Percentiles rank a stretch among this genome's conserved stretches.
Evolutionary conservation across 2,113 vertebrate genomes (phyloP).

Genomic region (Meles meles): DNA sequence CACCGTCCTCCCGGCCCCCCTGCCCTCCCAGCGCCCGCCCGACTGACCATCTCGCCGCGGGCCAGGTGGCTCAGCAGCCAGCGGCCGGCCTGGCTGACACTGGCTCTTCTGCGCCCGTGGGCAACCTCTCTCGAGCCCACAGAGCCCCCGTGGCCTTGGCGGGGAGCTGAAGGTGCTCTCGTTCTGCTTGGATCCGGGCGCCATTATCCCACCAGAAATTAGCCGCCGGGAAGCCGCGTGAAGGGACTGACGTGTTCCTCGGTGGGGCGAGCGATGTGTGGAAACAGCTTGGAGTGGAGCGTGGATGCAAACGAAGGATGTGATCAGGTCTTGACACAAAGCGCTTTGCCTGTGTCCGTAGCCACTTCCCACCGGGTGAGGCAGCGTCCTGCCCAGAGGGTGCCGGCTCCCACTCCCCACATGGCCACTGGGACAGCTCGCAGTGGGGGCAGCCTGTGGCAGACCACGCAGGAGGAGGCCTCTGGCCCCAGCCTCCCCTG

Average conservation of each 20-base stretch:
- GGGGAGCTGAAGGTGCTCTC: not conserved
- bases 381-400: not conserved
- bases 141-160: not conserved
- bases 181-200: conserved; percentile 34
- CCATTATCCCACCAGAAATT: not conserved
- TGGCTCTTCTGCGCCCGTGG: accelerated
- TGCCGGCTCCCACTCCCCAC: not conserved
- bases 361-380: conserved; percentile 35
- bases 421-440: not conserved
- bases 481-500: not conserved
- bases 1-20: not conserved
- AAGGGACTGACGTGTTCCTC: not conserved
- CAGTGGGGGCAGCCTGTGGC: not conserved
- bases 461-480: too few relatives aligned
- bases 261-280: not conserved
- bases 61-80: not conserved
- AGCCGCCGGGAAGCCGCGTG: accelerated
- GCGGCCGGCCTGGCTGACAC: not conserved
- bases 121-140: not conserved
- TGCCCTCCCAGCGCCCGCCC: not conserved
- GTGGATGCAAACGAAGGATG: conserved; percentile 33
- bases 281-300: conserved; percentile 24
- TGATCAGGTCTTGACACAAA: conserved; percentile 58
- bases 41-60: accelerated
- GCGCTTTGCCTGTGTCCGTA: not conserved